Base-by-base conservation (phyloP, 1,140 invertebrate genomes). In the Kradibia gibbosae region DNA sequence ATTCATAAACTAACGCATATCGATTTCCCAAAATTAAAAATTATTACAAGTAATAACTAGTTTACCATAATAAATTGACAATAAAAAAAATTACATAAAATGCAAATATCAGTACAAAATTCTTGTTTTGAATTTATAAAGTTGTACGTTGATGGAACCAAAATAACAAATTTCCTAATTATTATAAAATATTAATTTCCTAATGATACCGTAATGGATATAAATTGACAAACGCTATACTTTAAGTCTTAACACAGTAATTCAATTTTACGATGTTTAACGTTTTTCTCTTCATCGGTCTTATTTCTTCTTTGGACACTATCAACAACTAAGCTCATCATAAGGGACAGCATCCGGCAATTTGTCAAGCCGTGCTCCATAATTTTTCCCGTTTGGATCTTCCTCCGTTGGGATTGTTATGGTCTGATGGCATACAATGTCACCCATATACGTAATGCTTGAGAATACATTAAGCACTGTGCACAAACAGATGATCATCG, bases 301-400 rank as follows among this genome's bases (percentile, higher is more conserved):
- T 72, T 50, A 48, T 11, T 39, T 67, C 39, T 55, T 55, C n/a
- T 28, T 20, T 50, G 20, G 22, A 11, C 8, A 17, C 34, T 28
- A n/a, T n/a, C 34, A 45, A 20, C 15, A 60, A 8, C 17, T 25
- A 42, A 3, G 36, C 45, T 28, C 25, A 10, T 31, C 50, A 5
- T n/a, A 55, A 31, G 25, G 25, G 10, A 62, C 57, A 28, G 62
- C 15, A 36, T 17, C 25, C 34, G n/a, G 4, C 60, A 17, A 77
- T 77, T 77, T 77, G 75, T 77, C 60, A 77, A 50, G 17, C 25
- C 34, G 11, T 13, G 31, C 57, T 77, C 75, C 25, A 50, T 42
- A 39, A 72, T 50, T 31, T 25, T 28, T n/a, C n/a, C 42, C 34
- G 48, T 7, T 25, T 25, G 45, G 74, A 48, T 78, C 67, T 53